Evolutionary conservation across 2,797 vertebrate species (phyloP).

Genomic region (Pantherophis alleghaniensis): DNA sequence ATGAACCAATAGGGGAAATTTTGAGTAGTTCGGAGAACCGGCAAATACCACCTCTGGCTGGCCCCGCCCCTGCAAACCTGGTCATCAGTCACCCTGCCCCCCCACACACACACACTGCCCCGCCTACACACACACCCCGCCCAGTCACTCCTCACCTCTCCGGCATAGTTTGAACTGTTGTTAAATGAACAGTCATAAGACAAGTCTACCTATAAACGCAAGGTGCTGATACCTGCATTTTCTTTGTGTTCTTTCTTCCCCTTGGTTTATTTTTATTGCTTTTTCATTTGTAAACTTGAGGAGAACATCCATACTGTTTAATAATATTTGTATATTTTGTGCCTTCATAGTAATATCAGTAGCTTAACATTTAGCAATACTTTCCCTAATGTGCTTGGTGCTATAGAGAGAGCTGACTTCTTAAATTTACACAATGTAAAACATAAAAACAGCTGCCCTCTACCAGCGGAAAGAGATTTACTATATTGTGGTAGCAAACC

Average conservation of each 20-base stretch:
- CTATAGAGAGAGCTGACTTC: background rate
- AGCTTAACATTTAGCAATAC: background rate
- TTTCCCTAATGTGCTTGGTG: background rate
- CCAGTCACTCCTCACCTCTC: no score
- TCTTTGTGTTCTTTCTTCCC: background rate
- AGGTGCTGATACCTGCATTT: background rate
- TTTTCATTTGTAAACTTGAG: background rate
- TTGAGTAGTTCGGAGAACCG: no score
- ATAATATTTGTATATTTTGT: background rate
- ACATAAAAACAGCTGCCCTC: background rate
- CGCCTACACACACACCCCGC: no score
- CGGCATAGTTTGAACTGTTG: background rate
- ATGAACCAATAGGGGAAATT: no score
- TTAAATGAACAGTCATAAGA: background rate
- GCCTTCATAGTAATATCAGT: background rate
- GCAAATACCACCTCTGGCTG: no score
- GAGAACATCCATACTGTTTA: background rate
- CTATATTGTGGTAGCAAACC: background rate
- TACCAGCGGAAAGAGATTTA: constrained; percentile 2
- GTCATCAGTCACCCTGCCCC: fast-evolving
- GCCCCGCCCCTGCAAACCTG: no score
- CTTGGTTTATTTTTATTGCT: background rate
- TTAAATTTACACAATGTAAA: background rate
- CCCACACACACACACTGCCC: no score
- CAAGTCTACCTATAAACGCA: background rate